Evolutionary conservation across 2,113 vertebrate species (phyloP).

Genomic region (Pongo pygmaeus): DNA sequence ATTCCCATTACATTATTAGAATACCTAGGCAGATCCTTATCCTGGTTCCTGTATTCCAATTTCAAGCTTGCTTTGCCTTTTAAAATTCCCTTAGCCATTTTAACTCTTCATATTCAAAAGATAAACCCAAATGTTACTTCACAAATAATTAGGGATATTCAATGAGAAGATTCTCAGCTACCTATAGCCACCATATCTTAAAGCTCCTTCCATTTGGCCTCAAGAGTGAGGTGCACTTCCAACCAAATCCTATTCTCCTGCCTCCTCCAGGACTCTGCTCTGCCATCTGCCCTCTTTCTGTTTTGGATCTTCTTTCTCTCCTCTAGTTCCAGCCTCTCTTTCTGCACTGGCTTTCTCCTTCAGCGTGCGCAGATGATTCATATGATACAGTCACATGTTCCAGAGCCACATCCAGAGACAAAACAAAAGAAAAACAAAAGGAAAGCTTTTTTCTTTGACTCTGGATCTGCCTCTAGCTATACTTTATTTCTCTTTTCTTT

Average conservation of each 20-base stretch:
- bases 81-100: background rate
- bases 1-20: background rate
- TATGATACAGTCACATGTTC: background rate
- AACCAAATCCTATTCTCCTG: background rate
- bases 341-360: background rate
- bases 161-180: background rate
- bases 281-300: background rate
- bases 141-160: background rate
- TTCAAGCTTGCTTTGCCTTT: background rate
- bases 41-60: background rate
- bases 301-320: background rate
- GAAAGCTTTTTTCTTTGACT: background rate
- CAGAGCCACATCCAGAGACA: background rate
- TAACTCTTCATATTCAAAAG: background rate
- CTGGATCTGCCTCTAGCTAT: background rate
- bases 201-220: background rate
- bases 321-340: background rate
- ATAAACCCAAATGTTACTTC: background rate
- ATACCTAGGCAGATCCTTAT: background rate
- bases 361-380: background rate
- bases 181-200: background rate
- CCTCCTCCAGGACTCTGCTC: background rate
- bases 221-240: background rate
- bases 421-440: constrained; percentile 3
- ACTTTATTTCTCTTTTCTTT: background rate